Conservation (phyloP, 2,888 invertebrate genomes). For the Cancer borealis region DNA sequence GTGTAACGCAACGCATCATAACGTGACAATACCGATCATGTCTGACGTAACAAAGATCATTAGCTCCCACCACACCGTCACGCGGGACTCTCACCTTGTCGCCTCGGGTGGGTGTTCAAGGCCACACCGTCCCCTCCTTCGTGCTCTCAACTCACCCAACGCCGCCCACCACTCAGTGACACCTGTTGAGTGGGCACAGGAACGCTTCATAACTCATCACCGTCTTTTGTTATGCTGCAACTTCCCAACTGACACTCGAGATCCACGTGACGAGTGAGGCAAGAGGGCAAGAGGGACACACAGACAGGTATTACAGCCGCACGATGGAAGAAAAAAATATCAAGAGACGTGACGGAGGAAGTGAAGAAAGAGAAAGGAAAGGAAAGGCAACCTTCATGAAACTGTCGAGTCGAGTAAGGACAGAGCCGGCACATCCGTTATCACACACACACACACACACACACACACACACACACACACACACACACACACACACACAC, state of each 20-base stretch:
- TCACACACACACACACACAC: conserved; percentile 31
- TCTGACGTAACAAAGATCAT: conserved; percentile 5
- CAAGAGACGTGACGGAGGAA: neutral
- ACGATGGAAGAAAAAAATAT: neutral
- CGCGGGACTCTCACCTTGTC: neutral
- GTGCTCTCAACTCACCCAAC: neutral
- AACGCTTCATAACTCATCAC: neutral
- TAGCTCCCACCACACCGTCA: neutral
- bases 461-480: conserved; percentile 43
- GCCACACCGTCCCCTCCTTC: neutral
- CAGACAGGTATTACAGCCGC: too few relatives aligned
- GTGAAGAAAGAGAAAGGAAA: neutral
- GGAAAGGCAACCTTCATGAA: neutral
- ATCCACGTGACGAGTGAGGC: neutral
- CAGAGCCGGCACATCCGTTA: neutral
- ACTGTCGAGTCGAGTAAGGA: neutral
- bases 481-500: neutral
- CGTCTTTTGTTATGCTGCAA: neutral
- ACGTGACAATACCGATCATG: neutral
- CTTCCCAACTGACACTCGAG: neutral
- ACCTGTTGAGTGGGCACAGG: neutral
- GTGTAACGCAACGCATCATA: neutral
- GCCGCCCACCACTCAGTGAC: neutral
- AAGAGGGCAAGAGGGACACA: neutral
- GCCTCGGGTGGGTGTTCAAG: neutral